Evolutionary conservation across 2,888 invertebrate species (phyloP), one percentile per base, ranked within the genome.

Genomic region (Apotomis betuletana): DNA sequence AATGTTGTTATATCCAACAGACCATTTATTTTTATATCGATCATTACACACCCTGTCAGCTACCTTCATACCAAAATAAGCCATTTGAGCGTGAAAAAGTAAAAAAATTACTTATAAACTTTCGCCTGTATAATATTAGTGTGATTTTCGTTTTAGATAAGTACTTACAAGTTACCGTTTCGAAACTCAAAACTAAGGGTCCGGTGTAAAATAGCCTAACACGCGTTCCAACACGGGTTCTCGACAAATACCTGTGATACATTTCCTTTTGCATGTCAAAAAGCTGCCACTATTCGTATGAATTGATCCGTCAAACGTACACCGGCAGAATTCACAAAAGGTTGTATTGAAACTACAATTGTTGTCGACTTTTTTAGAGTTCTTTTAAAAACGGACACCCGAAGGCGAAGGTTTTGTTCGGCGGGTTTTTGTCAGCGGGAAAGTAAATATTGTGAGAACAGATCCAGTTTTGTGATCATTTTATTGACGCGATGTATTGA

Each of bases 221-320:
- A 5, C 27, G 36, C 44, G 63, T 58, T 38, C 52, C 70, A 70
- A 75, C 76, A 15, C 15, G 15, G 15, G 83, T 81, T 80, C 73
- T 83, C 79, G 86, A 87, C 87, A 90, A 89, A 90, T 86, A 86
- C 75, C 63, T 57, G 63, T 9, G 63, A 52, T 64, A 86, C 85
- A 84, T 86, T 88, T 90, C 87, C 88, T 88, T 90, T 91, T 89
- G 87, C 86, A 87, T 86, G 85, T 87, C 88, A 88, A 88, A 89
- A 87, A 87, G 86, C 87, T 83, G 80, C 84, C 85, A 85, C 85
- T 83, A 86, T 84, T 87, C 86, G 85, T 85, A 83, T 80, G 85
- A 89, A 89, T 89, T 86, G 89, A 90, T 88, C 83, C 85, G 83
- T 82, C 86, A 83, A 85, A 87, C 83, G 79, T 81, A 86, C 86